Percentiles rank a stretch among this genome's conserved stretches.
phyloP scores from a whole-genome alignment of 2,113 vertebrate genomes.

The Hemibagrus wyckioides region DNA sequence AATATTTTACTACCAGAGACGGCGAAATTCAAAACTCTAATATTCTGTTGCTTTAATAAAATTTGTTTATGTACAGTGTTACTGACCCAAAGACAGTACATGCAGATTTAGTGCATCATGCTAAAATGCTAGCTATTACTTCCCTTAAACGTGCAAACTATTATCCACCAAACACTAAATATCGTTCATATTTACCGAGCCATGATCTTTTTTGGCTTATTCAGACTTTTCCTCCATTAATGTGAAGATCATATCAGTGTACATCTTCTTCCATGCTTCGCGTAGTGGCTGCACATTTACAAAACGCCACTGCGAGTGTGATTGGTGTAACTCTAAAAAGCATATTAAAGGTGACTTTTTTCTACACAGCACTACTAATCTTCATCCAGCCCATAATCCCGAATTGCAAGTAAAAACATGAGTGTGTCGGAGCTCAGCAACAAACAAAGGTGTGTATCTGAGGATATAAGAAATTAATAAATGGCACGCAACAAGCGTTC shows the following conservation, averaged over 20 bases:
- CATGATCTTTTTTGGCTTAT: background rate
- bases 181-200: background rate
- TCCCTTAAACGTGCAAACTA: background rate
- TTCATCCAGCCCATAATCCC: slow-evolving; percentile 49
- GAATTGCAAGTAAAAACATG: slow-evolving; percentile 64
- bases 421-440: slow-evolving; percentile 54
- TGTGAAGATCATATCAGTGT: background rate
- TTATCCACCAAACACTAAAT: background rate
- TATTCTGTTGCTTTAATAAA: background rate
- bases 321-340: slow-evolving; percentile 71
- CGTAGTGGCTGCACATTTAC: background rate
- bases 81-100: background rate
- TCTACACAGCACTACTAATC: slow-evolving; percentile 29
- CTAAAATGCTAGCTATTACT: background rate
- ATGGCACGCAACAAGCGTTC: slow-evolving; percentile 43
- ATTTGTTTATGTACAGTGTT: background rate
- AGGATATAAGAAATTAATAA: slow-evolving; percentile 53
- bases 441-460: slow-evolving; percentile 67
- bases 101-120: background rate
- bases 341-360: slow-evolving; percentile 31
- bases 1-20: background rate
- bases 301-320: slow-evolving; percentile 53
- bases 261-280: background rate
- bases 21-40: background rate
- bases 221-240: background rate